Evolutionary conservation across 2,888 invertebrate genomes (phyloP).

Genomic region (Pyrochroa serraticornis): DNA sequence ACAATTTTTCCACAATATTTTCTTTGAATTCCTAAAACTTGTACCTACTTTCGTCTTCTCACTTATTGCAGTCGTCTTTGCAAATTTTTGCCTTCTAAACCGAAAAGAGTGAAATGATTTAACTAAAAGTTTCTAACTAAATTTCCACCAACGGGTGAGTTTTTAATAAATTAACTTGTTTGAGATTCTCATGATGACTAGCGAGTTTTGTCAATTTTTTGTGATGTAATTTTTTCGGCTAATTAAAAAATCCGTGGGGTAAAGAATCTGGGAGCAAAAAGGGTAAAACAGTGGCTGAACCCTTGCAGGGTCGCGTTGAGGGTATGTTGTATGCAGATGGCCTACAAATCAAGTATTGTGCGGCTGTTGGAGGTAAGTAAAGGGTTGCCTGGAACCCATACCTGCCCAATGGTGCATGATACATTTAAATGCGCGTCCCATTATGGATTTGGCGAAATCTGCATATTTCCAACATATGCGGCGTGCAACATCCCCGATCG

Average conservation of each 20-base stretch:
- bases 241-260: constrained; percentile 15
- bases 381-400: constrained; percentile 50
- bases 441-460: constrained; percentile 52
- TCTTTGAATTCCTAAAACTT: no score
- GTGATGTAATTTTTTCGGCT: constrained; percentile 13
- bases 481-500: constrained; percentile 38
- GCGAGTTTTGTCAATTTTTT: constrained; percentile 1
- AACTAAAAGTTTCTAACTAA: no score
- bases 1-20: no score
- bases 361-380: constrained; percentile 37
- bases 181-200: no score
- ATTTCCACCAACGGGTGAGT: no score
- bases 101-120: no score
- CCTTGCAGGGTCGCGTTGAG: not conserved
- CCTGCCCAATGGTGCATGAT: constrained; percentile 56
- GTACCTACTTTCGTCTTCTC: no score
- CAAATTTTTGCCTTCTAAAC: no score
- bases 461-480: constrained; percentile 51
- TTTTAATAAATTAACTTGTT: no score
- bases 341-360: constrained; percentile 57
- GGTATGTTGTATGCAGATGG: constrained; percentile 51
- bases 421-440: constrained; percentile 50
- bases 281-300: constrained; percentile 13
- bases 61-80: no score
- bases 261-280: not conserved